Evolutionary conservation across 2,113 vertebrate species (phyloP), one percentile per base, ranked within the genome.

Genomic region (Coptodon bakossiorum): DNA sequence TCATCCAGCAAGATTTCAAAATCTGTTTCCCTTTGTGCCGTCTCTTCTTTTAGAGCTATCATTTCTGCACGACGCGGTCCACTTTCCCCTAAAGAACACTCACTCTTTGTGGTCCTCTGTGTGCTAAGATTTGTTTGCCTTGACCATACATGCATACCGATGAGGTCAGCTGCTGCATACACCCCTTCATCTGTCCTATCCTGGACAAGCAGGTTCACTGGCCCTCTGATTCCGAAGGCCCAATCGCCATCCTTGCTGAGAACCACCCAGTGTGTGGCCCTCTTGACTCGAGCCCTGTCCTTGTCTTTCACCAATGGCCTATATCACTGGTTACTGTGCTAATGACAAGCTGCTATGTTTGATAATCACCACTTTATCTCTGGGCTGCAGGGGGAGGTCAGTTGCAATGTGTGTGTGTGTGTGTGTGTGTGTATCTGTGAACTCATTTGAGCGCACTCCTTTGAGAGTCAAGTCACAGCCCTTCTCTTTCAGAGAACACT

Each of bases 401-500:
- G 87, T 90, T 91, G 91, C 88, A 16, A 3, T 63, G 78, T 90
- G 80, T 86, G 63, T 86, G 90, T 38, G 43, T 86, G 79, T 22
- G 24, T 13, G 38, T 85, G 90, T 84, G 40, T 87, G 76, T 45
- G 27, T 22, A 4, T 83, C 24, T 76, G 43, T 76, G 24, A 11
- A 29, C 71, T 76, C 87, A 79, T 89, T 8, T 88, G 90, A 90
- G 88, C 50, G 10, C 78, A 82, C 73, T 83, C 93, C 91, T 91
- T 93, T 93, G 90, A 92, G 86, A 95, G 93, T 94, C 95, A 91
- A 94, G 93, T 95, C 95, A 95, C 94, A 95, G 88, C 93, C 93
- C 87, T 79, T 87, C 84, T 92, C 93, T 94, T 94, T 95, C 85
- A 93, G 83, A 86, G 90, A 87, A 84, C 85, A 38, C 66, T 85